A percentile compares a stretch with the other conserved stretches of the same genome.
phyloP scores from a whole-genome alignment of 2,113 vertebrate genomes.

The Crotalus viridis region DNA sequence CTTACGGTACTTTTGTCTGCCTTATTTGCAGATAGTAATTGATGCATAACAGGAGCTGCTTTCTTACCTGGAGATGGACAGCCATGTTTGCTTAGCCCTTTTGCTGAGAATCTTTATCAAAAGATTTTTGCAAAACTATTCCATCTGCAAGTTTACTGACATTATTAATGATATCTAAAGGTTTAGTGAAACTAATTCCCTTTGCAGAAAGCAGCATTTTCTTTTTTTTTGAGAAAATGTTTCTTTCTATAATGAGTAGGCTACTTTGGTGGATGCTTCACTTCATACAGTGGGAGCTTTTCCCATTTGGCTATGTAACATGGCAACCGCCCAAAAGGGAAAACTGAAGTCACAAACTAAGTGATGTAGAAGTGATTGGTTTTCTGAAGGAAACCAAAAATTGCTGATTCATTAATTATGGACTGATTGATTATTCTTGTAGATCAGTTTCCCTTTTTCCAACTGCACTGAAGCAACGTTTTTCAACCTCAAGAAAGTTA shows the following conservation, averaged over 20 bases:
- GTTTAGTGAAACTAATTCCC: not conserved
- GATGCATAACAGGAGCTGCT: not conserved
- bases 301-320: not conserved
- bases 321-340: not conserved
- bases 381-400: slow-evolving; percentile 10
- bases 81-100: not conserved
- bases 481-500: slow-evolving; percentile 49
- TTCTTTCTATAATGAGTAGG: not conserved
- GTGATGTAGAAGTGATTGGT: slow-evolving; percentile 2
- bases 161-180: not conserved
- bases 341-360: not conserved
- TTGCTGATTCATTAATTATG: not conserved
- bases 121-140: not conserved
- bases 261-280: not conserved
- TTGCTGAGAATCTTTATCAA: not conserved
- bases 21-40: not conserved
- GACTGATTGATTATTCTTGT: slow-evolving; percentile 8
- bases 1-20: not conserved
- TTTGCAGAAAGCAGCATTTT: not conserved
- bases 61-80: not conserved
- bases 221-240: not conserved
- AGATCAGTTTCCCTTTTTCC: slow-evolving; percentile 6
- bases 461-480: slow-evolving; percentile 43
- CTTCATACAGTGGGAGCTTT: not conserved
- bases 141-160: not conserved